phyloP scores from a whole-genome alignment of 2,113 vertebrate genomes.

The Mesitornis unicolor region DNA sequence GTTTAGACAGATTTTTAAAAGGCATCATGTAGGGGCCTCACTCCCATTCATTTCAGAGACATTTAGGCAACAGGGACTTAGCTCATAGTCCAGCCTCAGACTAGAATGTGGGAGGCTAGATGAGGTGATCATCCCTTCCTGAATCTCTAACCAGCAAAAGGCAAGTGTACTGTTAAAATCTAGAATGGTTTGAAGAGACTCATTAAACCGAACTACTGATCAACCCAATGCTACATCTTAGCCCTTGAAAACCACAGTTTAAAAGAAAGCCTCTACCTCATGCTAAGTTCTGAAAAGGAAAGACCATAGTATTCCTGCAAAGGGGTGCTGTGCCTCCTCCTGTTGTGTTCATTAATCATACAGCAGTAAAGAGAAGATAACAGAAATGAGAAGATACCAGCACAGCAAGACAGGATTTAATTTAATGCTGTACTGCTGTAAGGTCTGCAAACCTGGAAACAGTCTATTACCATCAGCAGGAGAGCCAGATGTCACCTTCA shows the following conservation, averaged over 20 bases:
- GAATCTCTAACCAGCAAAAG: not conserved
- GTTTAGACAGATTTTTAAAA: slow-evolving; percentile 14
- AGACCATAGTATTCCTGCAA: not conserved
- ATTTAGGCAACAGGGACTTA: not conserved
- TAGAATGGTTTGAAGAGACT: not conserved
- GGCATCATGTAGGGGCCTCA: not conserved
- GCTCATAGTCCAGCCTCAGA: not conserved
- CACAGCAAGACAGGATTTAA: not conserved
- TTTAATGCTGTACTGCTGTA: not conserved
- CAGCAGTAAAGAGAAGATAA: not conserved
- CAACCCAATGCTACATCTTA: not conserved
- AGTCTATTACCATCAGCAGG: not conserved
- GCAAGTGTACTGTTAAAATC: not conserved
- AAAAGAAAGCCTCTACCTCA: not conserved
- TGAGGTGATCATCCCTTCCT: not conserved
- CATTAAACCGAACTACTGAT: not conserved
- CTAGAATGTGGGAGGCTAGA: not conserved
- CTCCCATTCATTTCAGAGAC: not conserved
- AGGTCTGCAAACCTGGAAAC: not conserved
- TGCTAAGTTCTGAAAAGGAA: not conserved
- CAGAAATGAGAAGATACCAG: not conserved
- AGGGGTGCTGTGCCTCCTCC: not conserved
- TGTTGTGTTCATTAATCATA: not conserved
- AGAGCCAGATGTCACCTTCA: not conserved
- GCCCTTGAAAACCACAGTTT: not conserved